Base-by-base conservation (phyloP, 1,140 invertebrate species). In the Brachionus rubens region DNA sequence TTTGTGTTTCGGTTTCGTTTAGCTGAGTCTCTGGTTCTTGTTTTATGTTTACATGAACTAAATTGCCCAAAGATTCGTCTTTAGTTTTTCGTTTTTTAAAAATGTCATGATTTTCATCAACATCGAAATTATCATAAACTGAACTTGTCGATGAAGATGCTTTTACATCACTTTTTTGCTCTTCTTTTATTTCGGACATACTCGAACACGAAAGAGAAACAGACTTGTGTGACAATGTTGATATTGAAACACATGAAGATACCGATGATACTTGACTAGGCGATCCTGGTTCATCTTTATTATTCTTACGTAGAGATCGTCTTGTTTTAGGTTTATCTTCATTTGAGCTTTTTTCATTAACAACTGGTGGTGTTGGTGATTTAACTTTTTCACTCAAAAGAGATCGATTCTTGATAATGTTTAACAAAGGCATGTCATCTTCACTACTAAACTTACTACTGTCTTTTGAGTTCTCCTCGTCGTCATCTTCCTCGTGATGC, bases 391-490 rank as follows among this genome's bases (percentile, higher is more conserved):
- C 59, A 14, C 2, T 21, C 5, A 59, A 9, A n/a, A 59, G n/a
- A 9, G 28, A 26, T 14, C 30, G 26, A 14, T 24, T 65, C 14
- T 65, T 41, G 0, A 65, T 41, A 24, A 65, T 65, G 2, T 65
- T 41, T 16, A 65, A 21, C 19, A 65, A 46, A 0, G 59, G 59
- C 36, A 65, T 65, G 6, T 65, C 59, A 10, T 65, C 59, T 24
- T 65, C 59, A 12, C 59, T 65, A 26, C 59, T 65, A 65, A 65
- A 65, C 14, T 41, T 65, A 14, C 24, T 30, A 43, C 59, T 65
- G 7, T 65, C 59, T 24, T 65, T 65, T 10, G 36, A 43, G 9
- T 43, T 26, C 19, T 65, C 59, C 2, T 65, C 59, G 1, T 1
- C 28, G 1, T 30, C 16, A 6, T 52, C 48, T 30, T n/a, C 1